Percentiles rank a stretch among this genome's conserved stretches.
Conservation (phyloP, 2,113 vertebrate genomes). For the Archocentrus centrarchus region DNA sequence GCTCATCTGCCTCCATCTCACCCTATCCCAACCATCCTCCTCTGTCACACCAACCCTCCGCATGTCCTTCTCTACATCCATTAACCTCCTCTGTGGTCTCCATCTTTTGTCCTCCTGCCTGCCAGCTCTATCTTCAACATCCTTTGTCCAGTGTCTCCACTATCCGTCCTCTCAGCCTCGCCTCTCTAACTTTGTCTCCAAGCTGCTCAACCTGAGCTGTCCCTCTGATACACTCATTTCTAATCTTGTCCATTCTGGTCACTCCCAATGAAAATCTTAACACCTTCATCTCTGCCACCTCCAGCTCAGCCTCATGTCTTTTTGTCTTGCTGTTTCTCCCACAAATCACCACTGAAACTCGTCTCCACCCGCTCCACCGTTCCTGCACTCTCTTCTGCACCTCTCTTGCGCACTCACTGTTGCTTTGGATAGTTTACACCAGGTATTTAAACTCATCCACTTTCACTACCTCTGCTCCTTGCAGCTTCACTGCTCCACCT, state of each 20-base stretch:
- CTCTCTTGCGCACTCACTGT: neutral
- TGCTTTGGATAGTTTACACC: neutral
- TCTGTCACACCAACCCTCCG: neutral
- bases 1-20: neutral
- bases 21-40: neutral
- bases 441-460: neutral
- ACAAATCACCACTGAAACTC: neutral
- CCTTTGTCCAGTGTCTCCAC: neutral
- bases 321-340: neutral
- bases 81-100: neutral
- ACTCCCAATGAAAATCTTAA: neutral
- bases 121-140: neutral
- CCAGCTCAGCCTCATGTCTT: neutral
- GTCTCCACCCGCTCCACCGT: neutral
- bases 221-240: neutral
- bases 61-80: neutral
- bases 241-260: neutral
- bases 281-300: neutral
- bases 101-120: neutral
- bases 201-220: neutral
- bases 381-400: neutral
- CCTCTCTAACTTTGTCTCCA: neutral
- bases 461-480: neutral
- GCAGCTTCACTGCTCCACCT: neutral
- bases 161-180: neutral